phyloP scores from a whole-genome alignment of 2,888 invertebrate genomes.

The Pseudolycoriella hygida region DNA sequence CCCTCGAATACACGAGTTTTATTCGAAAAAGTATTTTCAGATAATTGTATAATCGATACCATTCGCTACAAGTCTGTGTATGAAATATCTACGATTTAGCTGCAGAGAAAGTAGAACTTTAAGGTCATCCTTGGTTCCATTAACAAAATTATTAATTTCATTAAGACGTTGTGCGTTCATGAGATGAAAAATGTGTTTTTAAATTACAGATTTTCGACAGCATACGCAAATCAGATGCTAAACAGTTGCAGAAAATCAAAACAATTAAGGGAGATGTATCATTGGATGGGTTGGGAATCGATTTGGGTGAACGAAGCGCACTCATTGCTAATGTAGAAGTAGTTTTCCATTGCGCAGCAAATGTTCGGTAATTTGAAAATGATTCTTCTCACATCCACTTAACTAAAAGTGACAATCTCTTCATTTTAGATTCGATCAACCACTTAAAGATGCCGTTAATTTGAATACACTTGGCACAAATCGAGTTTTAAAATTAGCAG shows the following conservation, averaged over 20 bases:
- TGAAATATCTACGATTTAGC: too few species aligned
- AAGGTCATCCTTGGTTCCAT: too few species aligned
- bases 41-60: too few species aligned
- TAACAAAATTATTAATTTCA: too few species aligned
- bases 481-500: constrained; percentile 57
- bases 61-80: too few species aligned
- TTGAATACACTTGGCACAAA: constrained; percentile 74
- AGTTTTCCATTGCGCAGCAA: constrained; percentile 74
- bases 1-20: too few species aligned
- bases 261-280: constrained; percentile 48
- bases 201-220: constrained; percentile 33
- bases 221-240: constrained; percentile 35
- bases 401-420: too few species aligned
- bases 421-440: constrained; percentile 67
- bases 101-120: too few species aligned
- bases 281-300: constrained; percentile 39
- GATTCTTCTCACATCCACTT: too few species aligned
- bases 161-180: too few species aligned
- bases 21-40: too few species aligned
- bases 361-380: constrained; percentile 35
- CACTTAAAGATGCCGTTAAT: constrained; percentile 59
- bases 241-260: constrained; percentile 40
- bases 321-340: constrained; percentile 45
- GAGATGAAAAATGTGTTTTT: too few species aligned
- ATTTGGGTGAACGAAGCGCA: constrained; percentile 35